Evolutionary conservation across 2,888 invertebrate species (phyloP), one percentile per base, ranked within the genome.

Genomic region (Andrena marginata): DNA sequence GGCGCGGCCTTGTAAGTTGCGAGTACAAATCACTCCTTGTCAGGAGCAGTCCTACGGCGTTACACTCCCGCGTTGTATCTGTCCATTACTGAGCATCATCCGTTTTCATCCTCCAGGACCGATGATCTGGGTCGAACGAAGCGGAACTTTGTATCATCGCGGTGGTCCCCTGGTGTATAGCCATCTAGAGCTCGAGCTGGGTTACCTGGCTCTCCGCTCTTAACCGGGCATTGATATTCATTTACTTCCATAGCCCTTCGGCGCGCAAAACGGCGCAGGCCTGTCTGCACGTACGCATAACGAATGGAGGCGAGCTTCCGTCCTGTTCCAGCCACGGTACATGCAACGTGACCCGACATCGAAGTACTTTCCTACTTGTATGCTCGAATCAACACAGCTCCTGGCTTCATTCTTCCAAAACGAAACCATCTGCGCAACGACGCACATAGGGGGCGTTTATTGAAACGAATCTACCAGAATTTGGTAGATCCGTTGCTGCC

Each of bases 231-330:
- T 81, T 60, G 81, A 80, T 81, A 73, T 74, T 68, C 63, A 80
- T 81, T 81, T 73, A 80, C 74, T 81, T 81, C 69, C 80, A 73
- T 64, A 54, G 51, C 69, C 69, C 35, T 81, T 65, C 33, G 35
- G 8, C 23, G 56, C 20, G 20, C 10, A 23, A 26, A 42, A 68
- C n/a, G 62, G 16, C 35, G 54, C 33, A n/a, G 60, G 10, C 48
- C 16, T 48, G 60, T 48, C 62, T 65, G 67, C 59, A 48, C 68
- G 73, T 31, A 79, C 72, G 54, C 64, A 63, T 73, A 80, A 80
- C 64, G 72, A 81, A 81, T 69, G 65, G 63, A 29, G 35, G 56
- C 56, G 56, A 35, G 33, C 29, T 67, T 48, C 51, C 51, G n/a
- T 8, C 35, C 26, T 31, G 59, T 16, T 69, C 73, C n/a, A 64